Percentiles rank a stretch among this genome's conserved stretches.
These are phyloP conservation scores for Lethrus apterus DNA, from an alignment of 1,140 invertebrate genomes.

Conservation along the genomic window DNA sequence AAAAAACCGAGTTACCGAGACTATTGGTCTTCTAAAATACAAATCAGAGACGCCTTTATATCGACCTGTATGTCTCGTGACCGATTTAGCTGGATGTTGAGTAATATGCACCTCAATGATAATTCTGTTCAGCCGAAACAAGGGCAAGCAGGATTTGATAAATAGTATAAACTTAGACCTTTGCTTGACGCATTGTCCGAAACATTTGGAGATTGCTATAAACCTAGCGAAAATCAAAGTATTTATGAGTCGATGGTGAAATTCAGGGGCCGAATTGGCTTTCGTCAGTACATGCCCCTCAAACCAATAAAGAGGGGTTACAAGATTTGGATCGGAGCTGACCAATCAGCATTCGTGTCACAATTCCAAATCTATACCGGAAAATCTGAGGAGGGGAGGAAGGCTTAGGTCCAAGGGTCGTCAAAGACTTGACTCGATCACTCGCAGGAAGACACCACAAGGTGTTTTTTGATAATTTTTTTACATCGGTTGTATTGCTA, in stretches of 20 bases:
- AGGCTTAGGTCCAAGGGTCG: slow-evolving; percentile 3
- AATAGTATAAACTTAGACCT: slow-evolving; percentile 5
- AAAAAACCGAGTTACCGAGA: slow-evolving; percentile 11
- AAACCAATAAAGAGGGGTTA: slow-evolving; percentile 38
- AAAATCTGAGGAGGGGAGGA: slow-evolving; percentile 4
- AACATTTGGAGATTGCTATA: not conserved
- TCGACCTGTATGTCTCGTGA: not conserved
- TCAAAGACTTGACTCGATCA: not conserved
- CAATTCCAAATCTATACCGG: slow-evolving; percentile 18
- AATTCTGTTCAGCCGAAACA: slow-evolving; percentile 4
- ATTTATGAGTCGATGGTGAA: slow-evolving; percentile 34
- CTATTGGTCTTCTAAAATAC: slow-evolving; percentile 9
- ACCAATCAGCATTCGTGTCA: slow-evolving; percentile 16
- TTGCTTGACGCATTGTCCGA: slow-evolving; percentile 1
- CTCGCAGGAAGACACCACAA: slow-evolving; percentile 28
- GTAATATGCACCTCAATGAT: too few species aligned
- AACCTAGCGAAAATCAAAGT: slow-evolving; percentile 31
- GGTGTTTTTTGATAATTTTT: slow-evolving; percentile 43
- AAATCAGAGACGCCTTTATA: slow-evolving; percentile 6
- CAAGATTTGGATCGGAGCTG: slow-evolving; percentile 31
- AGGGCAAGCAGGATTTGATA: not conserved
- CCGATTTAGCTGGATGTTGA: slow-evolving; percentile 3
- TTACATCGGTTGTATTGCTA: slow-evolving; percentile 36
- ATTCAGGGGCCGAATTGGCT: slow-evolving; percentile 34
- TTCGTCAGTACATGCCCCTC: slow-evolving; percentile 38